Percentiles rank a stretch among this genome's conserved stretches.
Evolutionary conservation across 2,113 vertebrate species (phyloP).

Genomic region (Chaetorhynchus papuensis): DNA sequence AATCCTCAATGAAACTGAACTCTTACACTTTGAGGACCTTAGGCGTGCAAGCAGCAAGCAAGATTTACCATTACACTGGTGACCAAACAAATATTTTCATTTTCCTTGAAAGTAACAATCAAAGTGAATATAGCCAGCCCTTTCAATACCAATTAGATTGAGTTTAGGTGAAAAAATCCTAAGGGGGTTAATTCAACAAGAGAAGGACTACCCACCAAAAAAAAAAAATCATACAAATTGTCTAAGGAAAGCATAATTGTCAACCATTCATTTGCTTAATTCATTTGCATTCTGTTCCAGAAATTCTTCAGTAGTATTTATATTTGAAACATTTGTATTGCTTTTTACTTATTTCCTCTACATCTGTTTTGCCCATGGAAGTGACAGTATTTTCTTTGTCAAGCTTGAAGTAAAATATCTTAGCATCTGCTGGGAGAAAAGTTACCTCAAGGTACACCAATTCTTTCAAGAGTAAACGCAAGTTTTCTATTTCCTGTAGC

Average conservation of each 20-base stretch:
- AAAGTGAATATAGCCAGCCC: not conserved
- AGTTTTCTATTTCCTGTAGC: not conserved
- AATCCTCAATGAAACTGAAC: not conserved
- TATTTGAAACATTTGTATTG: not conserved
- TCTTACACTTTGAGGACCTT: not conserved
- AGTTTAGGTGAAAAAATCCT: not conserved
- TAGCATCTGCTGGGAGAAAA: not conserved
- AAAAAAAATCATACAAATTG: not conserved
- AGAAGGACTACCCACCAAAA: not conserved
- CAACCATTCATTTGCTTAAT: not conserved
- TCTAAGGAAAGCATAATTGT: not conserved
- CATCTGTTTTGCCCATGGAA: not conserved
- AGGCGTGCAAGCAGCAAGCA: not conserved
- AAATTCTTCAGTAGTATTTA: not conserved
- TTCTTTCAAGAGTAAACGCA: not conserved
- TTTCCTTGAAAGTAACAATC: constrained; percentile 12
- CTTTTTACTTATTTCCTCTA: not conserved
- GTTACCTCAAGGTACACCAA: not conserved
- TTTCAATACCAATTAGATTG: not conserved
- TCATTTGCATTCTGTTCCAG: not conserved
- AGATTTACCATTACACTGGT: not conserved
- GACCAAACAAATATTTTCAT: not conserved
- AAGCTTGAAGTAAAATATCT: not conserved
- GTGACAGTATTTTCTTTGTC: not conserved
- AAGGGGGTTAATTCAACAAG: not conserved